A percentile compares a stretch with the other conserved stretches of the same genome.
Conservation (phyloP, 2,797 vertebrate genomes). For the Tragelaphus oryx region DNA sequence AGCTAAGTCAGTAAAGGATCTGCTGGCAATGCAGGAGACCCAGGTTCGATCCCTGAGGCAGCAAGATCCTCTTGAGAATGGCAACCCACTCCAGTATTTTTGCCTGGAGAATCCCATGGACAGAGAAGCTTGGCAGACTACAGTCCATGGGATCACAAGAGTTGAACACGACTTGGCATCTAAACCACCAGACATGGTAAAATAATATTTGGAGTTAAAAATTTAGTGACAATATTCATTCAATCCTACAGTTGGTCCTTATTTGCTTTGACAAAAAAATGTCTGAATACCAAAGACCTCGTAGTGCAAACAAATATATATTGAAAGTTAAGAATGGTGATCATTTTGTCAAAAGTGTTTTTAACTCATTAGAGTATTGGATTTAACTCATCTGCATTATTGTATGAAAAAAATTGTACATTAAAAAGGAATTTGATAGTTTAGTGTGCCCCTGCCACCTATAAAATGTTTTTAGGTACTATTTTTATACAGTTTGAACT, state of each 20-base stretch:
- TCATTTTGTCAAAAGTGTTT: conserved; percentile 28
- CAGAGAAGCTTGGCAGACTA: not conserved
- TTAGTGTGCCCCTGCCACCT: not conserved
- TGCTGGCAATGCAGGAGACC: not conserved
- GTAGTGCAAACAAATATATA: not conserved
- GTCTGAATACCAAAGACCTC: not conserved
- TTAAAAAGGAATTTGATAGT: not conserved
- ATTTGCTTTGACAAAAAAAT: conserved; percentile 22
- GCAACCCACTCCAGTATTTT: not conserved
- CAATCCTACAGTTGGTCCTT: not conserved
- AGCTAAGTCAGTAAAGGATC: not conserved
- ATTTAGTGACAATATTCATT: not conserved
- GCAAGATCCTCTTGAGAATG: not conserved
- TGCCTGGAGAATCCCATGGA: not conserved
- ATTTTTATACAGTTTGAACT: not conserved
- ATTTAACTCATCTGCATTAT: not conserved
- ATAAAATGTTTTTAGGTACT: not conserved
- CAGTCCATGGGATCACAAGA: not conserved
- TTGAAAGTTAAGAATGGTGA: not conserved
- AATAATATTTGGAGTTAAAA: conserved; percentile 35
- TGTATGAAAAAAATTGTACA: not conserved
- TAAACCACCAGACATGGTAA: not conserved
- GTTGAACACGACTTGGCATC: not conserved
- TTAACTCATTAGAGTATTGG: not conserved
- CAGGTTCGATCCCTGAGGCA: not conserved